Percentiles rank a stretch among this genome's conserved stretches.
phyloP scores from a whole-genome alignment of 1,140 invertebrate species.

The Drosophila malerkotliana region DNA sequence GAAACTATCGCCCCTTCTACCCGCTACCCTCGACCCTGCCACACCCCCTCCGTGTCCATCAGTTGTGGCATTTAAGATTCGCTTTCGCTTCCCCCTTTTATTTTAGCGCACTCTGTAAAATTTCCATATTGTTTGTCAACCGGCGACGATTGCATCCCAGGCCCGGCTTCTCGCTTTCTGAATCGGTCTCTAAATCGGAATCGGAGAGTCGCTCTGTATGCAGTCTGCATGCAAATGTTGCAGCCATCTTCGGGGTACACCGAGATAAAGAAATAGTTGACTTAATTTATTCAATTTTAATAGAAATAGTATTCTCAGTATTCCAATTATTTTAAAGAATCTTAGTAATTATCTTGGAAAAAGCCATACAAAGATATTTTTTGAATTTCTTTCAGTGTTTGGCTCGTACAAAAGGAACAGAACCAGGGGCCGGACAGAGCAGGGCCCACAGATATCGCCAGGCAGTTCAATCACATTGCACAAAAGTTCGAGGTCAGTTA shows the following conservation, averaged over 20 bases:
- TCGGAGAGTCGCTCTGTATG: constrained; percentile 55
- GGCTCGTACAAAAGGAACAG: constrained; percentile 8
- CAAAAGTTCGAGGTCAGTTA: constrained; percentile 83
- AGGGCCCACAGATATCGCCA: constrained; percentile 69
- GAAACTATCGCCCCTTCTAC: constrained; percentile 27
- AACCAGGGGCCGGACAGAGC: constrained; percentile 21
- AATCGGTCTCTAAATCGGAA: constrained; percentile 36
- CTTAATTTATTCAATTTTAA: neutral
- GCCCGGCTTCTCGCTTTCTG: constrained; percentile 34
- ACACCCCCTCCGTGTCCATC: neutral
- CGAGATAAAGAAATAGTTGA: neutral
- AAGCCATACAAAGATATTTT: no score
- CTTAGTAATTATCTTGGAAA: no score
- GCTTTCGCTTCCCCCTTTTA: constrained; percentile 56
- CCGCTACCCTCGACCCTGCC: neutral
- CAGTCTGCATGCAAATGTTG: constrained; percentile 76
- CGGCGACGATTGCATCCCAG: constrained; percentile 54
- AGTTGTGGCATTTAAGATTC: constrained; percentile 37
- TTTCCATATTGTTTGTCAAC: constrained; percentile 80
- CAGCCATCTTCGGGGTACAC: constrained; percentile 10
- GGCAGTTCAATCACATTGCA: constrained; percentile 80
- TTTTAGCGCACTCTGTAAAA: constrained; percentile 40
- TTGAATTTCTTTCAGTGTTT: neutral
- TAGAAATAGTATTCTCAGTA: no score
- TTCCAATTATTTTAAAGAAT: no score